phyloP scores from a whole-genome alignment of 2,113 vertebrate genomes.

The Ivindomyrus marchei region DNA sequence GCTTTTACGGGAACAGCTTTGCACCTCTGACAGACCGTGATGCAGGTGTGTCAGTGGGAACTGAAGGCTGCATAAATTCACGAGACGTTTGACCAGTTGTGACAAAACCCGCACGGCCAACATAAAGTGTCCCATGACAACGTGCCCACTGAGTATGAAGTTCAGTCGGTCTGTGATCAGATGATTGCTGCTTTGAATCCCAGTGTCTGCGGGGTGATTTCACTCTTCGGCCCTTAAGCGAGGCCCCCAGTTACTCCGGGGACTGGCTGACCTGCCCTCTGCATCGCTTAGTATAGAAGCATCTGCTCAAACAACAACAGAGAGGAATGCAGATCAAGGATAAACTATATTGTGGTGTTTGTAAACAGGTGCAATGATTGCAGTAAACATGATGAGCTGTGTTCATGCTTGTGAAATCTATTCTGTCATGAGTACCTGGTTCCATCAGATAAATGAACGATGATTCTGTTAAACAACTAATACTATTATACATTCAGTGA shows the following conservation, averaged over 20 bases:
- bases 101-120: not conserved
- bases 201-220: not conserved
- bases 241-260: not conserved
- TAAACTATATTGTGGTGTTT: not conserved
- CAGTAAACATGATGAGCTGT: not conserved
- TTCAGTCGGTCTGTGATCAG: not conserved
- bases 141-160: not conserved
- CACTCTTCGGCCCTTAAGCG: not conserved
- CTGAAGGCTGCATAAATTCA: not conserved
- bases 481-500: not conserved
- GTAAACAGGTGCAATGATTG: not conserved
- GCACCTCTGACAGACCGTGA: not conserved
- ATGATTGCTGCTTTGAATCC: not conserved
- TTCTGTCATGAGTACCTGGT: not conserved
- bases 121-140: not conserved
- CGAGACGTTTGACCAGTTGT: not conserved
- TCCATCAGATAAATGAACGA: not conserved
- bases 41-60: not conserved
- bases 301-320: not conserved
- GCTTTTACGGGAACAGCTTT: slow-evolving; percentile 13
- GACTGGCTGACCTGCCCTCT: not conserved
- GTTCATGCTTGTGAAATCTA: not conserved
- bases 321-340: not conserved
- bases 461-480: not conserved
- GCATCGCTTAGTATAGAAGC: not conserved